Evolutionary conservation across 1,140 invertebrate genomes (phyloP), one percentile per base, ranked within the genome.

Genomic region (Physella acuta): DNA sequence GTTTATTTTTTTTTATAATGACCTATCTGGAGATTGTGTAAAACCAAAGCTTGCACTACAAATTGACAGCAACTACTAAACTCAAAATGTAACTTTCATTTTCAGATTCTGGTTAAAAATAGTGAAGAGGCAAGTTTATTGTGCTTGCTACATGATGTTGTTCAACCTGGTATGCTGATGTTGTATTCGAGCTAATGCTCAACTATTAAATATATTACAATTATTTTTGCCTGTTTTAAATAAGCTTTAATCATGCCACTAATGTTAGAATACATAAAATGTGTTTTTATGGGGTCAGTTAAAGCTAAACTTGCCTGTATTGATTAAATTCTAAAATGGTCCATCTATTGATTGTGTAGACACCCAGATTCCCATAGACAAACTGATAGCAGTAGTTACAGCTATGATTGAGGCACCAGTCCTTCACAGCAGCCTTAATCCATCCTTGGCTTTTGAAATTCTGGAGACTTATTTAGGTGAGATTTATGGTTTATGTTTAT

Each of bases 381-480:
- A 33, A 3, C 31, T 58, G n/a, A 20, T 58, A 8, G 56, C 56
- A 2, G 31, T 58, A 20, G 33, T 58, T 34, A 58, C 56, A 58
- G 56, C 56, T 20, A 33, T 58, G 17, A 20, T 58, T n/a, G 56
- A 58, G 31, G 8, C 30, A 58, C 3, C 36, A 33, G n/a, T 58
- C 36, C 31, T 30, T 16, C 4, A 58, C 56, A 34, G 14, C 14
- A 34, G n/a, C 36, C 5, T 56, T 3, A 33, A 58, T n/a, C 53
- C 5, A 58, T 20, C n/a, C 2, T 34, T 34, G 33, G 56, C 56
- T 34, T 33, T 58, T 58, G 56, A 14, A 24, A 33, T 34, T 4
- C 30, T 58, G 30, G 56, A 58, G n/a, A 58, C 56, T 3, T 56
- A 58, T n/a, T 58, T 58, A 33, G 56, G 56, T 58, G 36, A 58